Base-by-base conservation (phyloP, 2,888 invertebrate genomes). In the Mayetiola destructor region DNA sequence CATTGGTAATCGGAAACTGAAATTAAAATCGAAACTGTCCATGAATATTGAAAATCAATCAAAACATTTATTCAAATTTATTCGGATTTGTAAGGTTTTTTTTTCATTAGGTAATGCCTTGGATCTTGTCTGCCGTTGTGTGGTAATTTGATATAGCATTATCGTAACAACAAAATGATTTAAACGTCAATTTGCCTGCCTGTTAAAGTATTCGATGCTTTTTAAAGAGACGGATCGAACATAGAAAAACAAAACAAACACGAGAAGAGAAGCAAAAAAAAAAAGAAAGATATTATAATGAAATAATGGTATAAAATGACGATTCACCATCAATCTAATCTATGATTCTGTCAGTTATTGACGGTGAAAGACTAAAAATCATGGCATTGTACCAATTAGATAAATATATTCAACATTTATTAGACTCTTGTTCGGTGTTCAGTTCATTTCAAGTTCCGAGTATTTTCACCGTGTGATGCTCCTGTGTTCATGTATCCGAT, bases 371-470 rank as follows among this genome's bases (percentile, higher is more conserved):
- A 48, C 48, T 48, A 27, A 48, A 48, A 27, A 48, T 16, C 48
- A 16, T 48, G 48, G 48, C 48, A 48, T 48, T 27, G 48, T 48
- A 48, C 48, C 48, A 48, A 48, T 48, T 48, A 48, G 48, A 48
- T 27, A 48, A 48, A 48, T 48, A 48, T 48, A 48, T 48, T 48
- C 48, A 27, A 48, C 48, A 48, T 48, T 48, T 48, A 48, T 48
- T 48, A 48, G 48, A 48, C 20, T 23, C 48, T 48, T 27, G 23
- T 23, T 23, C 23, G 42, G 21, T 18, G 48, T 48, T 5, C 37
- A n/a, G 12, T n/a, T 48, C 27, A 14, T 23, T 42, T 2, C 14
- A 12, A 23, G 23, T 42, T 32, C 23, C 40, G 40, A 40, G 18
- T 40, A 6, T 23, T 23, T 23, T 36, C 36, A n/a, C 36, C n/a